Base-by-base conservation (phyloP, 2,888 invertebrate genomes). In the Cyaniris semiargus region DNA sequence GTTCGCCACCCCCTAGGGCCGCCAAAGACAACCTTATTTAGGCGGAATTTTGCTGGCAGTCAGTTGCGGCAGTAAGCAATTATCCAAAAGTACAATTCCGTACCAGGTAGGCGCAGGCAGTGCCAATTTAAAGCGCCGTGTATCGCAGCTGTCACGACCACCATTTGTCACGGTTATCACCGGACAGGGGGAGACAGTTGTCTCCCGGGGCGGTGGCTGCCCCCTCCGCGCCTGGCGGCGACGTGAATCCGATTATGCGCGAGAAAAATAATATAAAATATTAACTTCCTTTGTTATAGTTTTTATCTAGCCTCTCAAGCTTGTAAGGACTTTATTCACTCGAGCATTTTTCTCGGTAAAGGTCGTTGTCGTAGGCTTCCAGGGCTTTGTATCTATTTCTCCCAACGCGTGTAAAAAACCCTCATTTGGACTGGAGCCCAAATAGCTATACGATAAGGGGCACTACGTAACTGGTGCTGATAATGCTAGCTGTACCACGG, bases 161-260 rank as follows among this genome's bases (percentile, higher is more conserved):
- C 38, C 13, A 71, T 71, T 71, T 71, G 71, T 71, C 71, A 71
- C 71, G 34, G 71, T 71, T 38, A 71, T 71, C 38, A 71, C 71
- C 38, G 71, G 38, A 21, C 21, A n/a, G 38, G 34, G 70, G 70
- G 34, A 6, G 66, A 31, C 66, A 66, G 60, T 58, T 58, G 58
- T 21, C 60, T 23, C 21, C n/a, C 38, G 38, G 34, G 21, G 70
- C 21, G 38, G 8, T 18, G 70, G 7, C 5, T 10, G 38, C 13
- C 71, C 38, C n/a, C 71, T 38, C 10, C 18, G 34, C 34, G 70
- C 70, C 34, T 34, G 70, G 8, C 38, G 21, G 71, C 38, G 27
- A 31, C 66, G 66, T 27, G 66, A 66, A 66, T 66, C 15, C 66
- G 27, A 27, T 66, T 60, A 60, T 60, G 23, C 60, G 3, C 23